phyloP scores from a whole-genome alignment of 2,888 invertebrate species.

The Drosophila ustulata region DNA sequence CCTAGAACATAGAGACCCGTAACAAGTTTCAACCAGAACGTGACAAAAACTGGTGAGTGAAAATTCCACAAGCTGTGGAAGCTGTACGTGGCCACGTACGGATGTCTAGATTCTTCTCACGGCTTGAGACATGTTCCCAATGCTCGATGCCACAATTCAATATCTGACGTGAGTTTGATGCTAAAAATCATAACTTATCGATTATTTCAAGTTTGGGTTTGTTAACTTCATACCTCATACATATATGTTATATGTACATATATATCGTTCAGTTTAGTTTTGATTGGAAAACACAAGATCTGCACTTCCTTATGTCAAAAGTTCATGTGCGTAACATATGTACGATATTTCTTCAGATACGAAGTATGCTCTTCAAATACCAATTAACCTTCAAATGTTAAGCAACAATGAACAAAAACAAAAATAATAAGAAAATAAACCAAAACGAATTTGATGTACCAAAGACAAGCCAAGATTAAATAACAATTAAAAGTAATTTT shows the following conservation, averaged over 20 bases:
- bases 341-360: neutral
- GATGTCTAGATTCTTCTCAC: conserved; percentile 4
- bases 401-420: conserved; percentile 27
- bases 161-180: conserved; percentile 77
- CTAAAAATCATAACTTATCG: conserved; percentile 69
- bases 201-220: conserved; percentile 17
- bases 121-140: conserved; percentile 23
- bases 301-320: conserved; percentile 32
- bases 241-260: too few relatives aligned
- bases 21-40: conserved; percentile 57
- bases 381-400: conserved; percentile 72
- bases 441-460: conserved; percentile 41
- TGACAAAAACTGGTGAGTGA: conserved; percentile 63
- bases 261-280: conserved; percentile 4
- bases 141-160: conserved; percentile 70
- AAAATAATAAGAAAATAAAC: conserved; percentile 22
- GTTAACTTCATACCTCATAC: neutral
- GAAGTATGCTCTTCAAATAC: conserved; percentile 49
- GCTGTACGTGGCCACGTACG: conserved; percentile 45
- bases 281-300: neutral
- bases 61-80: conserved; percentile 65
- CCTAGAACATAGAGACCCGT: conserved; percentile 43
- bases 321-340: conserved; percentile 18
- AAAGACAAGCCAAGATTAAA: conserved; percentile 63
- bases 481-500: conserved; percentile 79